These are phyloP conservation scores for Threskiornis aethiopicus DNA, from an alignment of 2,797 vertebrate genomes.

Conservation along the genomic window DNA sequence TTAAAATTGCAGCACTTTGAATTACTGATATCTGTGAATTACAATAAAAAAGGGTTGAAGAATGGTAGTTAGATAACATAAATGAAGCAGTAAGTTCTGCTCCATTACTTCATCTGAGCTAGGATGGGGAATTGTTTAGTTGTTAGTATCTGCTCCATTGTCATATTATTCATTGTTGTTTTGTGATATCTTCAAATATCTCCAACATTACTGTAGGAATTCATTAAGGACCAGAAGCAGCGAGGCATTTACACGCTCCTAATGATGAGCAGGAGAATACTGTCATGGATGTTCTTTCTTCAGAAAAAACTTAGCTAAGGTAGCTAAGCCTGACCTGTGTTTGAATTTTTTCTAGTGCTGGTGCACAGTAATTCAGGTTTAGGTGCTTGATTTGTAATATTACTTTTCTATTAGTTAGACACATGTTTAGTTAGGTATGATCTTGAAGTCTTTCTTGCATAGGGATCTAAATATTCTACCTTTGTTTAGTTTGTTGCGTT, in stretches of 20 bases:
- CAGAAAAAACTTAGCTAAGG: background rate
- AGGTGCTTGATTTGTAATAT: background rate
- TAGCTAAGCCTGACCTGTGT: background rate
- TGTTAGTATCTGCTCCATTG: background rate
- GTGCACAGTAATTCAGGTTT: background rate
- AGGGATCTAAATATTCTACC: background rate
- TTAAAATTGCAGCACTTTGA: slow-evolving; percentile 13
- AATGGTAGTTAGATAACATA: slow-evolving; percentile 5
- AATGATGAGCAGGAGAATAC: background rate
- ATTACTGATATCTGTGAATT: slow-evolving; percentile 40
- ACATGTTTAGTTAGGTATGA: background rate
- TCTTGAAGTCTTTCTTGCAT: background rate
- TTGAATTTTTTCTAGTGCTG: background rate
- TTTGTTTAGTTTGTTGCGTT: background rate
- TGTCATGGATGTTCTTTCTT: background rate
- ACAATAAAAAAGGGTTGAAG: slow-evolving; percentile 16
- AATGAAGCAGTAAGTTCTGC: slow-evolving; percentile 55
- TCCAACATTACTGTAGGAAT: background rate
- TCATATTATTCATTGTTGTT: slow-evolving; percentile 19
- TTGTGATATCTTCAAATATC: background rate
- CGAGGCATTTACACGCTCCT: background rate
- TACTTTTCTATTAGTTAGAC: background rate
- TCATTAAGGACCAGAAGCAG: slow-evolving; percentile 10
- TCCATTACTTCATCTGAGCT: slow-evolving; percentile 22
- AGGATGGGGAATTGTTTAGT: background rate